phyloP scores from a whole-genome alignment of 2,888 invertebrate species.

The Beris chalybata region DNA sequence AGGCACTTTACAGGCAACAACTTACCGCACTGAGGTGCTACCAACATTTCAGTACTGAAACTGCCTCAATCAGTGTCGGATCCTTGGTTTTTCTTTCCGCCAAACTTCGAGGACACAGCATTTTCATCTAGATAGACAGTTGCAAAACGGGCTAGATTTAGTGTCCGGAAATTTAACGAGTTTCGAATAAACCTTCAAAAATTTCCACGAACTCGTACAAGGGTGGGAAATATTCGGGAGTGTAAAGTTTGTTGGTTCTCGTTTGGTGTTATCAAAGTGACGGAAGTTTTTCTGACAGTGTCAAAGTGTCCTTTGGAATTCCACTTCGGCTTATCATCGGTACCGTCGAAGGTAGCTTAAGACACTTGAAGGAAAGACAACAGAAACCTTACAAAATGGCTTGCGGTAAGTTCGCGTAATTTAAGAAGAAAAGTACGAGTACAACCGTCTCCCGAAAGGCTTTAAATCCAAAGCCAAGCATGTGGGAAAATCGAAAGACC shows the following conservation, averaged over 20 bases:
- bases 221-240: no score
- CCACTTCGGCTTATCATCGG: neutral
- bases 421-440: neutral
- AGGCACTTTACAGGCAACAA: neutral
- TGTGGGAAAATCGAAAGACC: conserved; percentile 2
- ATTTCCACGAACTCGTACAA: no score
- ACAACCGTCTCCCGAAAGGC: neutral
- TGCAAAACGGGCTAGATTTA: no score
- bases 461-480: no score
- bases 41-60: conserved; percentile 36
- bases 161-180: no score
- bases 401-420: conserved; percentile 32
- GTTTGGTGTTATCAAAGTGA: neutral
- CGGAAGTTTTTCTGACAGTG: no score
- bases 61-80: conserved; percentile 20
- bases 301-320: no score
- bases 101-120: no score
- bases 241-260: neutral
- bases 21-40: conserved; percentile 13
- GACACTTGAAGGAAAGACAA: neutral
- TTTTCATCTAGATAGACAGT: no score
- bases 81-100: neutral
- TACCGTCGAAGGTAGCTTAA: neutral
- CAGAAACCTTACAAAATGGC: conserved; percentile 34
- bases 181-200: no score